These are phyloP conservation scores for Miichthys miiuy DNA, from an alignment of 2,797 vertebrate genomes.

Conservation along the genomic window DNA sequence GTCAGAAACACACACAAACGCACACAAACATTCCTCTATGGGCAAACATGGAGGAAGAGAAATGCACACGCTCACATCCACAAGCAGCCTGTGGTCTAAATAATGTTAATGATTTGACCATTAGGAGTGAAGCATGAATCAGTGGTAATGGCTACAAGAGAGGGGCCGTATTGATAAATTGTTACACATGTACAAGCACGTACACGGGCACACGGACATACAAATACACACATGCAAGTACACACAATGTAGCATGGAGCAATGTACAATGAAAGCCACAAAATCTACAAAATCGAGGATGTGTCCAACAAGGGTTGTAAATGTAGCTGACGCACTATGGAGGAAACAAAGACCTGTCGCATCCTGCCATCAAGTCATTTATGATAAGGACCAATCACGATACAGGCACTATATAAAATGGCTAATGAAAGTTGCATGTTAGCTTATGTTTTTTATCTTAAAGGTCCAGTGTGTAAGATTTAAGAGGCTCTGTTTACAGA, in stretches of 20 bases:
- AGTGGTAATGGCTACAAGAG: conserved; percentile 67
- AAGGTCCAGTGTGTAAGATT: too few species aligned
- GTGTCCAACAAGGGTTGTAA: conserved; percentile 19
- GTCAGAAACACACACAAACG: conserved; percentile 38
- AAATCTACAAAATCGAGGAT: conserved; percentile 3
- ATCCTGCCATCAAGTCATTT: not conserved
- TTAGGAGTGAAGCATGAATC: conserved; percentile 75
- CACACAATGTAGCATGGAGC: not conserved
- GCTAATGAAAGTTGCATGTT: not conserved
- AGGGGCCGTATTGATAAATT: conserved; percentile 61
- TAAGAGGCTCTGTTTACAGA: too few species aligned
- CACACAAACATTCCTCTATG: conserved; percentile 49
- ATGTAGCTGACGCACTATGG: not conserved
- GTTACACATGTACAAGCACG: conserved; percentile 42
- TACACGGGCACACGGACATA: conserved; percentile 5
- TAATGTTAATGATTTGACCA: conserved; percentile 78
- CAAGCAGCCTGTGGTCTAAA: conserved; percentile 72
- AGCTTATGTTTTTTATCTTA: not conserved
- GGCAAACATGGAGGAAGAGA: conserved; percentile 44
- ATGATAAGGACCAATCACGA: not conserved
- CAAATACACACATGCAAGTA: not conserved
- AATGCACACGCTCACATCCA: conserved; percentile 41
- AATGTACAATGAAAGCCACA: conserved; percentile 27
- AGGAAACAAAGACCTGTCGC: conserved; percentile 7
- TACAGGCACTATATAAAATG: not conserved